Percentiles rank a stretch among this genome's conserved stretches.
phyloP scores from a whole-genome alignment of 2,888 invertebrate genomes.

The Julus scanicus region DNA sequence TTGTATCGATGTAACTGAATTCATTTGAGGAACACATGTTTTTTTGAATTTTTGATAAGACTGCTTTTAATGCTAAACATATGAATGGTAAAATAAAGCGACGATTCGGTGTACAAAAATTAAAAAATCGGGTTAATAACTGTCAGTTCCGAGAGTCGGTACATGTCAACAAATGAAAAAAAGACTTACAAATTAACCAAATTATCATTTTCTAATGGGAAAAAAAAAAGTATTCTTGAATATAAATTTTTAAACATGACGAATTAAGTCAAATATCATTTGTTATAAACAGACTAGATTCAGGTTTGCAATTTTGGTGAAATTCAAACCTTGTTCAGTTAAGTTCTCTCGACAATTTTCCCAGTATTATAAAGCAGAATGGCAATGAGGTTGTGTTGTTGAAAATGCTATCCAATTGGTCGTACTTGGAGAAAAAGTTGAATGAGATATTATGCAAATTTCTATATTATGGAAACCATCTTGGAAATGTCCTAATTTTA shows the following conservation, averaged over 20 bases:
- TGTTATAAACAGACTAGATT: slow-evolving; percentile 8
- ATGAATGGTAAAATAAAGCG: background rate
- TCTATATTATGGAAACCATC: too few relatives aligned
- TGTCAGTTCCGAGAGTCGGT: background rate
- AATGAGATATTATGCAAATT: too few relatives aligned
- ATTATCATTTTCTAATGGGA: too few relatives aligned
- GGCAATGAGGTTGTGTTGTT: background rate
- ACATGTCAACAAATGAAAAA: too few relatives aligned
- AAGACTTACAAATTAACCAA: too few relatives aligned
- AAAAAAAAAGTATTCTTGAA: background rate
- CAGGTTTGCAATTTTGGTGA: background rate
- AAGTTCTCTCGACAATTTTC: background rate
- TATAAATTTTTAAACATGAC: background rate
- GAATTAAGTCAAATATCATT: slow-evolving; percentile 1
- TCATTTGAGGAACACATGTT: background rate
- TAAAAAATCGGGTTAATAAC: background rate
- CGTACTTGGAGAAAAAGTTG: background rate
- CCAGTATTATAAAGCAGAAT: background rate
- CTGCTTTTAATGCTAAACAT: background rate
- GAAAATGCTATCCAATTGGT: background rate
- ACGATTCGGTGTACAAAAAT: background rate
- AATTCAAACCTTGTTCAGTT: background rate
- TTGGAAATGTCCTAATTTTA: too few relatives aligned
- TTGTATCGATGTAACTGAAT: background rate
- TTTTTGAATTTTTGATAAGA: background rate